phyloP scores from a whole-genome alignment of 2,797 vertebrate species.

The Garrulus glandarius region DNA sequence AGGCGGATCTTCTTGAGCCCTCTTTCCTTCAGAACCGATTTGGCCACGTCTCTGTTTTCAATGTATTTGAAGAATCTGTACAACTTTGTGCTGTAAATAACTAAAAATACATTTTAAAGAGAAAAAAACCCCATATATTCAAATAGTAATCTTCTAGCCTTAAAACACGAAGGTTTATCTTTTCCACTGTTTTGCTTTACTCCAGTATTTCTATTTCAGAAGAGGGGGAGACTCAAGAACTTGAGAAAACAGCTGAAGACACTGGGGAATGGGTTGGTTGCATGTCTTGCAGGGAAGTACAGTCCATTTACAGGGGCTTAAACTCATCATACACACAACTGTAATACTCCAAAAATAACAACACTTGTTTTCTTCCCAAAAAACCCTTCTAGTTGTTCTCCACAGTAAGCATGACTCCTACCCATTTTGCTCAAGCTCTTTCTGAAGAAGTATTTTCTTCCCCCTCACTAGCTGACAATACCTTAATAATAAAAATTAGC shows the following conservation, averaged over 20 bases:
- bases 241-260: not conserved
- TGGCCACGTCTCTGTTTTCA: conserved; percentile 97
- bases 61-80: conserved; percentile 99
- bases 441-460: not conserved
- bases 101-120: conserved; percentile 72
- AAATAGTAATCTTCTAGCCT: not conserved
- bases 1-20: conserved; percentile 97
- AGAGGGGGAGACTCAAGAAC: not conserved
- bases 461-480: not conserved
- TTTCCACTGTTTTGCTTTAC: not conserved
- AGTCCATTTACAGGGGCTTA: not conserved
- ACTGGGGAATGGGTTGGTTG: not conserved
- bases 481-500: not conserved
- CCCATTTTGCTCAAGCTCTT: not conserved
- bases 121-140: not conserved
- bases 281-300: not conserved
- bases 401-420: not conserved
- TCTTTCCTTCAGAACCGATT: conserved; percentile 95
- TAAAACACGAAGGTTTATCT: not conserved
- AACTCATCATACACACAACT: not conserved
- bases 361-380: accelerated
- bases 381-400: not conserved
- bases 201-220: not conserved
- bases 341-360: not conserved
- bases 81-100: conserved; percentile 99